A percentile compares a stretch with the other conserved stretches of the same genome.
Evolutionary conservation across 2,888 invertebrate species (phyloP).

Genomic region (Furcula furcula): DNA sequence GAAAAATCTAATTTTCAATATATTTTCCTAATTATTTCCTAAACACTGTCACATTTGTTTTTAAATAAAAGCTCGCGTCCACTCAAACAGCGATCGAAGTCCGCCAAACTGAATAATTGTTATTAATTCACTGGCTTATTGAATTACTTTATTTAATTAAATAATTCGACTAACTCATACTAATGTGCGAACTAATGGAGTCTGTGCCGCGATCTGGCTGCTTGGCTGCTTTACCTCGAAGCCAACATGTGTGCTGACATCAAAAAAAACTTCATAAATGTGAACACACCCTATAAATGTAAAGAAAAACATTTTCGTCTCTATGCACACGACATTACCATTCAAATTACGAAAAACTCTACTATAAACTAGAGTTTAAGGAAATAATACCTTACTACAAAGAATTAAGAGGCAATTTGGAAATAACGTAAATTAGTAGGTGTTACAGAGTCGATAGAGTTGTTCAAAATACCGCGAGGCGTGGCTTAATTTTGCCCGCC

Average conservation of each 20-base stretch:
- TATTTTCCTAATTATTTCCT: slow-evolving; percentile 22
- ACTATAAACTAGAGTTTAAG: slow-evolving; percentile 5
- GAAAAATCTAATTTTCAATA: slow-evolving; percentile 22
- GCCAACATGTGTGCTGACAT: slow-evolving; percentile 60
- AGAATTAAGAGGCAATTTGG: slow-evolving; percentile 33
- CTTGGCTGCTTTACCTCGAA: slow-evolving; percentile 45
- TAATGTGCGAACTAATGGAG: slow-evolving; percentile 81
- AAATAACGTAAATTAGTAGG: slow-evolving; percentile 32
- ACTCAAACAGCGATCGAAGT: slow-evolving; percentile 50
- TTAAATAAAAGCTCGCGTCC: slow-evolving; percentile 47
- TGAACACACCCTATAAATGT: slow-evolving; percentile 49
- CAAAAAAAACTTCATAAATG: slow-evolving; percentile 55
- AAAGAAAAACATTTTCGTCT: slow-evolving; percentile 30
- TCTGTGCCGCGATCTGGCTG: slow-evolving; percentile 73
- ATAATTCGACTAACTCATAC: slow-evolving; percentile 77
- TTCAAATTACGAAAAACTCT: slow-evolving; percentile 22
- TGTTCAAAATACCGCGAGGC: slow-evolving; percentile 46
- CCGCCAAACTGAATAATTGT: slow-evolving; percentile 57
- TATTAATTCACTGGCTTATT: slow-evolving; percentile 78
- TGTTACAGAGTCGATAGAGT: slow-evolving; percentile 45
- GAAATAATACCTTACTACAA: slow-evolving; percentile 37
- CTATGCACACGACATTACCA: slow-evolving; percentile 36
- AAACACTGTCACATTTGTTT: slow-evolving; percentile 58
- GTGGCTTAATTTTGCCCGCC: slow-evolving; percentile 55
- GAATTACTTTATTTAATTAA: slow-evolving; percentile 79